Evolutionary conservation across 2,113 vertebrate genomes (phyloP).

Genomic region (Athene cunicularia): DNA sequence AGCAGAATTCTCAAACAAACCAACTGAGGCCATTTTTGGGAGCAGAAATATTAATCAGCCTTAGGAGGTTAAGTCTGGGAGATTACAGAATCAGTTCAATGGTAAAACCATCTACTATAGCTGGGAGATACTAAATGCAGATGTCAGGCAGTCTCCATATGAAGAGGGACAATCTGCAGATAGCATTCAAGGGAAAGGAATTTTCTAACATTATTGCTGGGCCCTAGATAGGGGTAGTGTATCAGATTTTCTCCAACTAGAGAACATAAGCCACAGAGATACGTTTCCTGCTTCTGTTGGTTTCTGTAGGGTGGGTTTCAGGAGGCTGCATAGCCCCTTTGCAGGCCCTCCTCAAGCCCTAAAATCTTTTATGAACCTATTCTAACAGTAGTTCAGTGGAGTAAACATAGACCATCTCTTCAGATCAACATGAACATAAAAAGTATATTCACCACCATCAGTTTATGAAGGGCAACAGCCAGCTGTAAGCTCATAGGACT

Average conservation of each 20-base stretch:
- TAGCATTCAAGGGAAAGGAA: not conserved
- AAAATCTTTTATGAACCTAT: not conserved
- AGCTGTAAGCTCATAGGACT: not conserved
- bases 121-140: not conserved
- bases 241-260: not conserved
- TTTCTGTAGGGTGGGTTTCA: not conserved
- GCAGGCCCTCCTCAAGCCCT: not conserved
- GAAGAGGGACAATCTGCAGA: not conserved
- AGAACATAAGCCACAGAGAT: not conserved
- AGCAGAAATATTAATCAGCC: not conserved
- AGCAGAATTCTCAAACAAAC: not conserved
- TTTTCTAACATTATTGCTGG: not conserved
- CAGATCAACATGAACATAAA: not conserved
- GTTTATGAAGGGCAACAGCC: not conserved
- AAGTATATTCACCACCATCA: not conserved
- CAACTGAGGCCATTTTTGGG: not conserved
- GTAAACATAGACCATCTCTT: not conserved
- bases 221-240: not conserved
- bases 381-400: not conserved
- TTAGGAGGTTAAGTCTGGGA: not conserved
- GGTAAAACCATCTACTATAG: not conserved
- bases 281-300: not conserved
- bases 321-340: not conserved
- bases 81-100: not conserved
- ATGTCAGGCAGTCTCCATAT: not conserved